phyloP scores from a whole-genome alignment of 2,797 vertebrate genomes.

The Enteromius argenteus region DNA sequence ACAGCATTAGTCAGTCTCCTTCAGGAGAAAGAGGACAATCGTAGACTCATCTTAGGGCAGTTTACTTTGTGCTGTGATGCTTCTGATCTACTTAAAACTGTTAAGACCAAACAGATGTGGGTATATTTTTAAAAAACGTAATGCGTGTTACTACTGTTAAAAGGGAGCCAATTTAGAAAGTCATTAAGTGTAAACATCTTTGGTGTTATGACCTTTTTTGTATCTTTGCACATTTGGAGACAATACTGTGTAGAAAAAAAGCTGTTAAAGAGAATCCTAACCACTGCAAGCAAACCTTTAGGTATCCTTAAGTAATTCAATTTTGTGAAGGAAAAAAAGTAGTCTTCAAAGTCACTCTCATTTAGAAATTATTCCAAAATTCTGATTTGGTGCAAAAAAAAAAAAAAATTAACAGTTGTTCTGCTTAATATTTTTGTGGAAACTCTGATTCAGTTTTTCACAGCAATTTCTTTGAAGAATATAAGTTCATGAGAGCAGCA shows the following conservation, averaged over 20 bases:
- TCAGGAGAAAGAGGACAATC: conserved; percentile 6
- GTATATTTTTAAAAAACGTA: not conserved
- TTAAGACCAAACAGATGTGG: not conserved
- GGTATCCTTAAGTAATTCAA: too few species aligned
- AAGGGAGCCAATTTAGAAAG: not conserved
- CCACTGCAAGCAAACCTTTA: not conserved
- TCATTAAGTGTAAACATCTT: not conserved
- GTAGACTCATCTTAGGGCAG: conserved; percentile 1
- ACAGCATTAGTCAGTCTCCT: conserved; percentile 57
- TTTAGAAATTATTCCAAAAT: not conserved
- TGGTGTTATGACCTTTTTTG: too few species aligned
- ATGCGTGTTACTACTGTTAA: conserved; percentile 1
- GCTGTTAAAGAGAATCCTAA: not conserved
- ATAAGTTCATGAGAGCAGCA: not conserved
- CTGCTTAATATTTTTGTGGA: not conserved
- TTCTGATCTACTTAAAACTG: conserved; percentile 1
- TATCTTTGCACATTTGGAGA: not conserved
- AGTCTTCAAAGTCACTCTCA: not conserved
- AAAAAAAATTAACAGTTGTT: not conserved
- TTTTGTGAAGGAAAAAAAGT: too few species aligned
- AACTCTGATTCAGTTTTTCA: not conserved
- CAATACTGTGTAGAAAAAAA: not conserved
- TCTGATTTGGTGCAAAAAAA: not conserved
- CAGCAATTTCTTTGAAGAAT: not conserved
- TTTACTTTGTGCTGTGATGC: not conserved